Base-by-base conservation (phyloP, 2,888 invertebrate species). In the Sinohyriopsis cumingii region DNA sequence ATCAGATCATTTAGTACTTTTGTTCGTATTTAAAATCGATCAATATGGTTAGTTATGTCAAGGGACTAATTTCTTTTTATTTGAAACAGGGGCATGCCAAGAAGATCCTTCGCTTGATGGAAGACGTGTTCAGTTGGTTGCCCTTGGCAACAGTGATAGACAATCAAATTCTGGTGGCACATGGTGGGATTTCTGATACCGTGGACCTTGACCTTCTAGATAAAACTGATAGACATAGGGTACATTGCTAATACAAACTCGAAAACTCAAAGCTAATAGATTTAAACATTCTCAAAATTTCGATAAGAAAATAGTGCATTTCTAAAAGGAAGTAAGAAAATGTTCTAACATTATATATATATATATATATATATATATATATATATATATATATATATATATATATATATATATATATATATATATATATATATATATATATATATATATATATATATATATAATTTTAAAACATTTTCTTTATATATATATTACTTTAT, bases 61-160 rank as follows among this genome's bases (percentile, higher is more conserved):
- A 45, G 7, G 19, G 28, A 2, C 22, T 22, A n/a, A 9, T 53
- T 19, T 22, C 3, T 9, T 28, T 45, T 57, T 59, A 54, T 63
- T 59, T 63, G 6, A 65, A 73, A 20, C 71, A 89, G 89, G 74
- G 74, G 12, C 81, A 90, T 76, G 89, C 91, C 7, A 86, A 87
- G 20, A 93, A 94, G 75, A 91, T 97, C 63, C 91, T 96, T 78
- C 93, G 94, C 84, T 91, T 96, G 83, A 95, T 97, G 75, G 96
- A 96, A 89, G 94, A 95, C 79, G 95, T 97, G 55, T 98, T 96
- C 90, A 93, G 96, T 75, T 96, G 96, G 95, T 92, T 97, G 75
- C 97, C 97, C 0, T 91, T 97, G 71, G 96, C 95, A 64, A 95
- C 97, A 20, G 93, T 97, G 77, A 94, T 97, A 86, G 97, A 97